Evolutionary conservation across 2,888 invertebrate species (phyloP).

Genomic region (Heliconius charithonia): DNA sequence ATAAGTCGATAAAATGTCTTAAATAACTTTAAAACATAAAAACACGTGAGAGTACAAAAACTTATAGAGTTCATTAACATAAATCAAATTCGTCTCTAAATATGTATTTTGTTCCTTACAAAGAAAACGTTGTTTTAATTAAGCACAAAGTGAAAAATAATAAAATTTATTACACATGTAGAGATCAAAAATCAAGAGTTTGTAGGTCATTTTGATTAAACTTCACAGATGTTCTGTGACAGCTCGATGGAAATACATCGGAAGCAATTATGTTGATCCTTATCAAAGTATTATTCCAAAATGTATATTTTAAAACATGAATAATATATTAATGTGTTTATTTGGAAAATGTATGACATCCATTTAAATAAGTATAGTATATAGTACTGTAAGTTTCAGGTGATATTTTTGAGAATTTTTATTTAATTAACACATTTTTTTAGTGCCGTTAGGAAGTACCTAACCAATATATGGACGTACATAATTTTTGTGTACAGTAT

Average conservation of each 20-base stretch:
- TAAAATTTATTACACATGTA: conserved; percentile 21
- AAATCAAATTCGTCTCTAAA: background rate
- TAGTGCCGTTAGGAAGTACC: background rate
- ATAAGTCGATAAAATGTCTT: too few relatives aligned
- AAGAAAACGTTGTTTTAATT: conserved; percentile 7
- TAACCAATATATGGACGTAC: background rate
- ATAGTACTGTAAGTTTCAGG: too few relatives aligned
- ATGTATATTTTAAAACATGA: background rate
- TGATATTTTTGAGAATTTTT: too few relatives aligned
- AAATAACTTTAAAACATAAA: too few relatives aligned
- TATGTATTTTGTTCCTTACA: background rate
- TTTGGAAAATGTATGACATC: background rate
- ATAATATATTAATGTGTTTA: background rate
- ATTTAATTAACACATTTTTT: background rate
- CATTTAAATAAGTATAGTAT: background rate
- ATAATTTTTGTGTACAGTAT: background rate
- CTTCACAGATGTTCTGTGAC: conserved; percentile 35
- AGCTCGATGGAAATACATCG: conserved; percentile 44
- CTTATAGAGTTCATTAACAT: background rate
- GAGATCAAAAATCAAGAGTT: conserved; percentile 32
- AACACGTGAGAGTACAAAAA: background rate
- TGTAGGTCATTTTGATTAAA: conserved; percentile 43
- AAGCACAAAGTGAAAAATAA: conserved; percentile 27
- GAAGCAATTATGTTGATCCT: conserved; percentile 38
- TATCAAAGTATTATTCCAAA: conserved; percentile 34